Conservation (phyloP, 2,113 vertebrate genomes). For the Cranoglanis bouderius region DNA sequence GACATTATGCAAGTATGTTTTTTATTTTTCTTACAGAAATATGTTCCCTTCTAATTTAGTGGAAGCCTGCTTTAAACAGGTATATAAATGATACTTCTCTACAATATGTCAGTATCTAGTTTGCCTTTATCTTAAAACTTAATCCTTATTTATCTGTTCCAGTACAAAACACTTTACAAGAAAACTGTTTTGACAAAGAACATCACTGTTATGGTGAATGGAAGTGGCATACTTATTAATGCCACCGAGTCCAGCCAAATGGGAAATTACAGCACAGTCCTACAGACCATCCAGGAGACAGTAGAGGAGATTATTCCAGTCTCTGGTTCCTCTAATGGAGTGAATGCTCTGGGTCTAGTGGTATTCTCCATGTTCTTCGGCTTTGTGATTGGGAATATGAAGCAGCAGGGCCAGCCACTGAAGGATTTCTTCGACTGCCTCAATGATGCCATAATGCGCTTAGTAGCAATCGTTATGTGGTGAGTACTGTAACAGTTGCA, state of each 20-base stretch:
- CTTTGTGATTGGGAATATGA: conserved; percentile 93
- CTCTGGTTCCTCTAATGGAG: conserved; percentile 84
- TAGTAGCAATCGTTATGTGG: conserved; percentile 97
- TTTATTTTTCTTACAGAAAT: conserved; percentile 77
- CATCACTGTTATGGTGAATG: conserved; percentile 64
- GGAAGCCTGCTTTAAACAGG: conserved; percentile 98
- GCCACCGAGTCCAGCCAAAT: conserved; percentile 63
- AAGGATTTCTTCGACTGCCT: conserved; percentile 93
- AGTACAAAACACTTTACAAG: conserved; percentile 90
- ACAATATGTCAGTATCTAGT: not conserved
- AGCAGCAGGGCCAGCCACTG: conserved; percentile 88
- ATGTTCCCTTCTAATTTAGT: conserved; percentile 97
- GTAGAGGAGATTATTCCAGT: conserved; percentile 86
- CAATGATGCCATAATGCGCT: conserved; percentile 96
- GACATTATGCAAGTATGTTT: not conserved
- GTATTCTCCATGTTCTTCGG: conserved; percentile 96
- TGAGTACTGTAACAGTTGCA: too few species aligned
- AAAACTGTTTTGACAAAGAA: conserved; percentile 83
- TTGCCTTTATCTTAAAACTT: not conserved
- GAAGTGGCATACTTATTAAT: conserved; percentile 60
- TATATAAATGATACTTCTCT: conserved; percentile 60
- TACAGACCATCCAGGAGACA: conserved; percentile 80
- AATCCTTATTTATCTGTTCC: conserved; percentile 44
- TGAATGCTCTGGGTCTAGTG: conserved; percentile 93
- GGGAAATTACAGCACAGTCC: conserved; percentile 78